These are phyloP conservation scores for Hypotaenidia okinawae DNA, from an alignment of 2,797 vertebrate genomes.

Conservation along the genomic window DNA sequence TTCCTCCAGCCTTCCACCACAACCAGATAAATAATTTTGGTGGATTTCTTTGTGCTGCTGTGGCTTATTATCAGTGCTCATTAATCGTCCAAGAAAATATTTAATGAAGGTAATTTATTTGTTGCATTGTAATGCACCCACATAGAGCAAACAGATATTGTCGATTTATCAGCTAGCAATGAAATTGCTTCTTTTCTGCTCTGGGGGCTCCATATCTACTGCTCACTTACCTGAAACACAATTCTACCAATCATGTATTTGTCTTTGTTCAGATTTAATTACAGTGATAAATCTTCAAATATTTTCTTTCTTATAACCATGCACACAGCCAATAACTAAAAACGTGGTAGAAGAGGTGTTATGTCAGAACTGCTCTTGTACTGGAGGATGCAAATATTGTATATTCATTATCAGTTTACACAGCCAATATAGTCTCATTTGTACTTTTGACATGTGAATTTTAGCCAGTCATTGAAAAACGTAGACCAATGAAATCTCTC, in stretches of 20 bases:
- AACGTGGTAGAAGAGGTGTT: background rate
- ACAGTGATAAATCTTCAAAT: slow-evolving; percentile 59
- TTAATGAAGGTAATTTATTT: slow-evolving; percentile 73
- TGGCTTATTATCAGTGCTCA: slow-evolving; percentile 52
- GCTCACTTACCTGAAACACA: slow-evolving; percentile 40
- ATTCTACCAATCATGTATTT: slow-evolving; percentile 31
- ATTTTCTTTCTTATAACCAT: slow-evolving; percentile 22
- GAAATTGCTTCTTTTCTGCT: slow-evolving; percentile 64
- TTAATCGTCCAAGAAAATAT: slow-evolving; percentile 74
- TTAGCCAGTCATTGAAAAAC: background rate
- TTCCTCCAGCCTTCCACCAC: background rate
- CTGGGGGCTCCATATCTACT: slow-evolving; percentile 15
- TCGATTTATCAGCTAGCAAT: slow-evolving; percentile 57
- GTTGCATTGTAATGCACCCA: slow-evolving; percentile 27
- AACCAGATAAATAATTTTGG: slow-evolving; percentile 48
- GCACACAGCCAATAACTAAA: background rate
- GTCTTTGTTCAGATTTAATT: slow-evolving; percentile 64
- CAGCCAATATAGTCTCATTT: background rate
- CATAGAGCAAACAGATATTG: slow-evolving; percentile 19
- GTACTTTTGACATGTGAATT: background rate
- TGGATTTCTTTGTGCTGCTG: slow-evolving; percentile 12
- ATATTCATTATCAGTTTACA: background rate
- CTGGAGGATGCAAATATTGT: background rate
- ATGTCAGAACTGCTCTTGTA: background rate
- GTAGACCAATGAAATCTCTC: background rate